phyloP scores from a whole-genome alignment of 2,113 vertebrate genomes.

The Scomber japonicus region DNA sequence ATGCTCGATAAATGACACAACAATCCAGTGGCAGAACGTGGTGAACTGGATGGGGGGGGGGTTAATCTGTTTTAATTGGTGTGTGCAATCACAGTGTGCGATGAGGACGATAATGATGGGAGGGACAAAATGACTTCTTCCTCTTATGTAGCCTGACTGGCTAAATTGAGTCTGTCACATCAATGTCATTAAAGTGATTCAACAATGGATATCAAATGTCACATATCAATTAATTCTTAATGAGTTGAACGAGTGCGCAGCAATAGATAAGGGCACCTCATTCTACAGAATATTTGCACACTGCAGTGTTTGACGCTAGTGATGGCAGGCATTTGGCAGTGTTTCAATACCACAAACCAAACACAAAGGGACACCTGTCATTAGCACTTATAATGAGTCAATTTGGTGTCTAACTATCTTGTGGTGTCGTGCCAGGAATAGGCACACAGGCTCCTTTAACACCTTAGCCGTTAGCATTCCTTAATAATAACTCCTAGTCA shows the following conservation, averaged over 20 bases:
- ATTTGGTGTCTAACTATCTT: slow-evolving; percentile 60
- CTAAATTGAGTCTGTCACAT: slow-evolving; percentile 76
- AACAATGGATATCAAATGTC: slow-evolving; percentile 73
- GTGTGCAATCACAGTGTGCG: slow-evolving; percentile 64
- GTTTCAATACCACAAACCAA: slow-evolving; percentile 46
- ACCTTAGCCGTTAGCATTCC: slow-evolving; percentile 37
- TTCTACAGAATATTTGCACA: slow-evolving; percentile 38
- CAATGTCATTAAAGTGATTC: slow-evolving; percentile 69
- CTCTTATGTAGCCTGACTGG: slow-evolving; percentile 65
- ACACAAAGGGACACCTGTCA: slow-evolving; percentile 76
- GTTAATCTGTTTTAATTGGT: slow-evolving; percentile 77
- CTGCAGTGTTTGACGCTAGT: not conserved
- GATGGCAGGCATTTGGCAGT: slow-evolving; percentile 52
- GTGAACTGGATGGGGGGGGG: slow-evolving; percentile 58
- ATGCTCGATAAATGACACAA: slow-evolving; percentile 69
- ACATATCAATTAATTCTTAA: slow-evolving; percentile 74
- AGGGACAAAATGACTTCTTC: slow-evolving; percentile 65
- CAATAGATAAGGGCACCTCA: slow-evolving; percentile 40
- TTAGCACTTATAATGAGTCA: slow-evolving; percentile 67
- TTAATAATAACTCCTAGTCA: slow-evolving; percentile 13
- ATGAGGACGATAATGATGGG: slow-evolving; percentile 71
- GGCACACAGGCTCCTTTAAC: slow-evolving; percentile 30
- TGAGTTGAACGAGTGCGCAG: slow-evolving; percentile 42
- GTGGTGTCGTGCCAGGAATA: slow-evolving; percentile 25
- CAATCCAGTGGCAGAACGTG: slow-evolving; percentile 57